Evolutionary conservation across 1,140 invertebrate genomes (phyloP), one percentile per base, ranked within the genome.

Genomic region (Chrysoperla carnea): DNA sequence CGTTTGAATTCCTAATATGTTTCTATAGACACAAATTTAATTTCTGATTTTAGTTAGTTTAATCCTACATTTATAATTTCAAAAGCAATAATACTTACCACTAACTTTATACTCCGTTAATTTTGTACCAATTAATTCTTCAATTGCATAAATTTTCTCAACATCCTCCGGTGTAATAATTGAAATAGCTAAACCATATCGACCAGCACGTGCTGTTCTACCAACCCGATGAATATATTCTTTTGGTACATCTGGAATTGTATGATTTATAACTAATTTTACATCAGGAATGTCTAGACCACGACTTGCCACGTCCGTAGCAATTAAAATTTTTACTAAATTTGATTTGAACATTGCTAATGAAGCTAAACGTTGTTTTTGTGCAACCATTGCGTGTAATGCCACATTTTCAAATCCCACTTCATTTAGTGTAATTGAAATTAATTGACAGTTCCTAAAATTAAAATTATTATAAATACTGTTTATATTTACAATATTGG

Each of bases 161-260:
- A 98, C 74, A 57, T 99, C 93, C 58, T 86, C 73, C 13, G 91
- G 93, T 1, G 88, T 90, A 40, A 98, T 78, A 35, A 99, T 68
- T 15, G 88, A 90, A 37, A 99, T 76, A 1, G 94, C 79, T 59
- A 80, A 69, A 7, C 93, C 94, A 38, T 67, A 70, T 50, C 85
- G 67, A 1, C 91, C 92, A 13, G 91, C 91, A 54, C 95, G 72
- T 6, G 94, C 95, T 39, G 94, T 97, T 55, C 95, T 69, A 31
- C 95, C 95, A 12, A 99, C 93, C 52, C 95, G 73, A 65, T 99
- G 95, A 53, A 99, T 81, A 62, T 99, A 99, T 54, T 93, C 88
- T 56, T 90, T 93, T 1, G 86, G 76, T 46, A 83, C 73, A 43
- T 79, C 78, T 0, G 93, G 94, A 49, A 97, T 73, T 51, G 81